A percentile compares a stretch with the other conserved stretches of the same genome.
Conservation (phyloP, 1,140 invertebrate genomes). For the Drosophila truncata region DNA sequence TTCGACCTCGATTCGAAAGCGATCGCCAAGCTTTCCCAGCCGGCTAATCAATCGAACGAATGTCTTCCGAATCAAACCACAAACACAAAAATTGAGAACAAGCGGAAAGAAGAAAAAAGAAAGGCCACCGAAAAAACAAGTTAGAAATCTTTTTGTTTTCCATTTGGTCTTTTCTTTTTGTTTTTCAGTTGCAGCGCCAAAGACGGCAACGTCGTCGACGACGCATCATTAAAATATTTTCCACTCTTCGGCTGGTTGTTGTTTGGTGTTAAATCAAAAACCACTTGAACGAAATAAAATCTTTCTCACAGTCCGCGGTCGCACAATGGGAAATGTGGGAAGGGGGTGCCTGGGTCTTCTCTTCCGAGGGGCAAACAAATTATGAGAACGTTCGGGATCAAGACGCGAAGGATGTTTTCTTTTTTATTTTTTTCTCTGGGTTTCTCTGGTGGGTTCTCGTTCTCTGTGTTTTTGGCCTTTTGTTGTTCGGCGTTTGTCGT, state of each 20-base stretch:
- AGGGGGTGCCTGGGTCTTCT: constrained; percentile 7
- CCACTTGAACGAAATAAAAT: constrained; percentile 83
- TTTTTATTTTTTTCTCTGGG: constrained; percentile 32
- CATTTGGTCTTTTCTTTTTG: constrained; percentile 16
- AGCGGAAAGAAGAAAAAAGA: constrained; percentile 28
- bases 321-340: constrained; percentile 30
- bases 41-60: constrained; percentile 69
- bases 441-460: constrained; percentile 31
- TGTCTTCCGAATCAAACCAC: constrained; percentile 52
- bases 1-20: constrained; percentile 45
- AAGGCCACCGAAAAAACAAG: constrained; percentile 72
- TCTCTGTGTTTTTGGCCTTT: constrained; percentile 39
- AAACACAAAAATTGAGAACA: constrained; percentile 59
- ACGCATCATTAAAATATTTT: constrained; percentile 82
- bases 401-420: constrained; percentile 72
- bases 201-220: constrained; percentile 36
- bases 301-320: constrained; percentile 75
- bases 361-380: constrained; percentile 66
- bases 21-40: constrained; percentile 44
- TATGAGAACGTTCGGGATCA: constrained; percentile 75
- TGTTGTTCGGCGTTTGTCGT: constrained; percentile 37
- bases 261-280: constrained; percentile 83
- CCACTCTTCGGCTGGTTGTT: constrained; percentile 57
- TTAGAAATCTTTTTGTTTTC: constrained; percentile 75
- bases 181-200: constrained; percentile 64